These are phyloP conservation scores for Deilephila elpenor DNA, from an alignment of 2,888 invertebrate species.

Conservation along the genomic window DNA sequence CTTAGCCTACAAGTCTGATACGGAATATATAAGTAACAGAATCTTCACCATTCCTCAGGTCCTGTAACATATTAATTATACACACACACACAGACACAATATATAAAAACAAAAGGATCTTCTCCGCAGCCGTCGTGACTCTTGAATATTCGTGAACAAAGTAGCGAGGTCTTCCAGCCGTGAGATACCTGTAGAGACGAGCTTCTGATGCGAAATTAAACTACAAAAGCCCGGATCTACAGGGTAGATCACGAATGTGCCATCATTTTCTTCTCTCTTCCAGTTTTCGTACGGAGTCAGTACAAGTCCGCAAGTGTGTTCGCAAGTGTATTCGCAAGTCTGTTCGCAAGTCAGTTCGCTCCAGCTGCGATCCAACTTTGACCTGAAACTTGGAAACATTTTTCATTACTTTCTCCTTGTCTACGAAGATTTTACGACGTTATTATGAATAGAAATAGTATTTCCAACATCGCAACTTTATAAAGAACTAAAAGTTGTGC, in stretches of 20 bases:
- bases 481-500: neutral
- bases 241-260: slow-evolving; percentile 99
- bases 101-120: neutral
- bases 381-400: slow-evolving; percentile 49
- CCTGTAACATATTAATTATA: too few species aligned
- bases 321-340: slow-evolving; percentile 11
- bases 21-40: too few species aligned
- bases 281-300: slow-evolving; percentile 36
- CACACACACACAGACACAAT: too few species aligned
- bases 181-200: slow-evolving; percentile 99
- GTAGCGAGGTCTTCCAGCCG: slow-evolving; percentile 95
- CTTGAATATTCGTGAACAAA: slow-evolving; percentile 51
- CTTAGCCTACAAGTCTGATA: too few species aligned
- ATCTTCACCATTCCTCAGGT: too few species aligned
- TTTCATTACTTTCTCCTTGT: slow-evolving; percentile 31
- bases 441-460: slow-evolving; percentile 35
- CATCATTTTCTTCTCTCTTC: slow-evolving; percentile 63
- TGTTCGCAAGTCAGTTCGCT: slow-evolving; percentile 31
- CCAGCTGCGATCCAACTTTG: slow-evolving; percentile 34
- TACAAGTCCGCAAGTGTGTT: slow-evolving; percentile 24
- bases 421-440: slow-evolving; percentile 35
- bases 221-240: slow-evolving; percentile 99
- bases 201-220: slow-evolving; percentile 97
- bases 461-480: slow-evolving; percentile 13
- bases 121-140: neutral